Percentiles rank a stretch among this genome's conserved stretches.
Evolutionary conservation across 1,140 invertebrate species (phyloP).

Genomic region (Tyrophagus putrescentiae): DNA sequence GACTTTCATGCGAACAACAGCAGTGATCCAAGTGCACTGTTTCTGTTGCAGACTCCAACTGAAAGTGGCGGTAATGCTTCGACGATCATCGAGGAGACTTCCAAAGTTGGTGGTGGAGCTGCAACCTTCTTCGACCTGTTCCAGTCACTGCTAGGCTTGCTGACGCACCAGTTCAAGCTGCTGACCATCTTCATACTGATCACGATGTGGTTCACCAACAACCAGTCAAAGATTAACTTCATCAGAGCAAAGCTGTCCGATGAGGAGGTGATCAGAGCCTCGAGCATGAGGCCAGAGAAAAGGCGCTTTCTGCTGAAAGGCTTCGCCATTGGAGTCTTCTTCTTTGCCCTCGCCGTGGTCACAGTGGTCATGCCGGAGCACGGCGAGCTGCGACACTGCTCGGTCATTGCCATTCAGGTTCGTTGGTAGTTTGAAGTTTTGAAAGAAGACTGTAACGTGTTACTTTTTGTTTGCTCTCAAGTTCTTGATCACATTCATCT

Average conservation of each 20-base stretch:
- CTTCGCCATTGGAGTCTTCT: conserved; percentile 45
- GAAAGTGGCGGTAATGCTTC: not conserved
- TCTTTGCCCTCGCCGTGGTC: conserved; percentile 43
- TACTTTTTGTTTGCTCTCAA: not conserved
- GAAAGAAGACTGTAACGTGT: not conserved
- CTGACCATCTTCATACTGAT: conserved; percentile 21
- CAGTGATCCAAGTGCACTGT: not conserved
- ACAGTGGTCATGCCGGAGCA: conserved; percentile 33
- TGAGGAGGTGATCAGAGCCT: not conserved
- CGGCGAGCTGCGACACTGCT: not conserved
- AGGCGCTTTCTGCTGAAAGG: conserved; percentile 42
- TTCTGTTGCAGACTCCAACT: too few species aligned
- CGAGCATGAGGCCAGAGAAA: not conserved
- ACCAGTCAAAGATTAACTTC: conserved; percentile 16
- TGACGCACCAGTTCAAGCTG: conserved; percentile 23
- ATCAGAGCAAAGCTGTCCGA: conserved; percentile 9
- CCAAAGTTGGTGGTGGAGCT: too few species aligned
- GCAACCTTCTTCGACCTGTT: not conserved
- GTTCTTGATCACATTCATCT: not conserved
- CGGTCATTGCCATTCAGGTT: conserved; percentile 21
- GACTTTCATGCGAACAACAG: not conserved
- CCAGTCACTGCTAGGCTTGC: conserved; percentile 13
- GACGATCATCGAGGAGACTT: not conserved
- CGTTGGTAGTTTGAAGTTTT: not conserved
- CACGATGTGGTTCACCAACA: conserved; percentile 24